phyloP scores from a whole-genome alignment of 1,140 invertebrate genomes.

The Drosophila bifasciata region DNA sequence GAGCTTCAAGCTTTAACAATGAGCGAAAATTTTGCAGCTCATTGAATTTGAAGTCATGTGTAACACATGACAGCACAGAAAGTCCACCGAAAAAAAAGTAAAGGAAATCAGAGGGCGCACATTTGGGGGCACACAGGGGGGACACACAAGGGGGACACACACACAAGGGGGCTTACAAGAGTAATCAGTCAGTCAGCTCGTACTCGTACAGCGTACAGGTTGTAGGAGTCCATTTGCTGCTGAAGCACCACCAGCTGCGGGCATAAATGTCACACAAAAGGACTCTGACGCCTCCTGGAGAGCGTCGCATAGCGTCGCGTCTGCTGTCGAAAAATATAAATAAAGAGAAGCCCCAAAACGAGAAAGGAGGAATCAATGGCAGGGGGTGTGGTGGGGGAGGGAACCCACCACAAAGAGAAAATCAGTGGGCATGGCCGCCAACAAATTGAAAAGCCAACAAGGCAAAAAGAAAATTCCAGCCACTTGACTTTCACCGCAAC shows the following conservation, averaged over 20 bases:
- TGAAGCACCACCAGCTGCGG: background rate
- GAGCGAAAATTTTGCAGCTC: slow-evolving; percentile 79
- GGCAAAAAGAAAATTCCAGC: slow-evolving; percentile 13
- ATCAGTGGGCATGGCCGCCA: background rate
- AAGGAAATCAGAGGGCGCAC: slow-evolving; percentile 29
- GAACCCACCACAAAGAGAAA: too few relatives aligned
- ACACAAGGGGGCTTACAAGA: too few relatives aligned
- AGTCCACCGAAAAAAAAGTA: slow-evolving; percentile 6
- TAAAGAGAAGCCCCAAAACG: slow-evolving; percentile 1
- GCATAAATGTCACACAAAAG: slow-evolving; percentile 47
- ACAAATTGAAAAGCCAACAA: slow-evolving; percentile 19
- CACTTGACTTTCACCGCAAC: slow-evolving; percentile 7
- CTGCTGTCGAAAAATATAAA: slow-evolving; percentile 14
- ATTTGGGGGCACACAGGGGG: too few relatives aligned
- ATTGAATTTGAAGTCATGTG: slow-evolving; percentile 82
- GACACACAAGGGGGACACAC: too few relatives aligned
- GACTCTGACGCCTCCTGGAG: slow-evolving; percentile 15
- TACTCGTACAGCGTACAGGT: background rate
- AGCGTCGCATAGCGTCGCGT: slow-evolving; percentile 17
- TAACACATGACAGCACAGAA: slow-evolving; percentile 52
- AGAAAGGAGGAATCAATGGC: slow-evolving; percentile 4
- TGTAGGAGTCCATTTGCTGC: background rate
- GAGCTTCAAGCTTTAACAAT: slow-evolving; percentile 79
- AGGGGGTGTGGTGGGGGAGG: background rate
- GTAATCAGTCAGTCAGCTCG: slow-evolving; percentile 22